These are phyloP conservation scores for Globia sparganii DNA, from an alignment of 2,888 invertebrate species.

Conservation along the genomic window DNA sequence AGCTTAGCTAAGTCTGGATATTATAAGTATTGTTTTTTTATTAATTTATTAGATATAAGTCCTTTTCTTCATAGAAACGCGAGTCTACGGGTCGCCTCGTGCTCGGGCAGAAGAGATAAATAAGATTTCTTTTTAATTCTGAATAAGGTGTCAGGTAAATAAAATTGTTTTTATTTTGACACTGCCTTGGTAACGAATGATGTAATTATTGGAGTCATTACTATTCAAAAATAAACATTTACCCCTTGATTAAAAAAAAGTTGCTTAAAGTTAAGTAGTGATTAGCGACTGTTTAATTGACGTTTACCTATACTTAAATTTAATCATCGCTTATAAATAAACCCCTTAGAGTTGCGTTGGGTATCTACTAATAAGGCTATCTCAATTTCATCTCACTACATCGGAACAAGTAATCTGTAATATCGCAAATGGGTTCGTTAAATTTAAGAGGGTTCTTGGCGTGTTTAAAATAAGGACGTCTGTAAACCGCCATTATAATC, in stretches of 20 bases:
- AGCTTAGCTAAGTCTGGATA: too few relatives aligned
- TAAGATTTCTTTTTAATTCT: too few relatives aligned
- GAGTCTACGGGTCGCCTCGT: too few relatives aligned
- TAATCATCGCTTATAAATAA: neutral
- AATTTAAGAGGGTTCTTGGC: slow-evolving; percentile 32
- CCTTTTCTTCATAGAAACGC: too few relatives aligned
- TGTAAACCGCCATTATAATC: slow-evolving; percentile 38
- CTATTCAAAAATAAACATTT: too few relatives aligned
- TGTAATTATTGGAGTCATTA: too few relatives aligned
- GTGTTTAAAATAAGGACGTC: slow-evolving; percentile 46
- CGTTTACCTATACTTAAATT: neutral
- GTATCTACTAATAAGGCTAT: neutral
- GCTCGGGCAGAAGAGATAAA: too few relatives aligned
- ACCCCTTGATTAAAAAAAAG: neutral
- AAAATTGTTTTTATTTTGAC: too few relatives aligned
- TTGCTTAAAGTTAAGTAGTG: neutral
- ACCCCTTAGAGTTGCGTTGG: neutral
- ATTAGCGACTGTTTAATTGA: neutral
- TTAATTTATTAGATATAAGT: too few relatives aligned
- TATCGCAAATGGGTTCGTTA: slow-evolving; percentile 44
- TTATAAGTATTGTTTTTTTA: too few relatives aligned
- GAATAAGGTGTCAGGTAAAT: too few relatives aligned
- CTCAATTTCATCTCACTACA: slow-evolving; percentile 33
- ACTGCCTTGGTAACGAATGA: too few relatives aligned
- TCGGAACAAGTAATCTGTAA: slow-evolving; percentile 41